Base-by-base conservation (phyloP, 1,140 invertebrate species). In the Gerris buenoi region DNA sequence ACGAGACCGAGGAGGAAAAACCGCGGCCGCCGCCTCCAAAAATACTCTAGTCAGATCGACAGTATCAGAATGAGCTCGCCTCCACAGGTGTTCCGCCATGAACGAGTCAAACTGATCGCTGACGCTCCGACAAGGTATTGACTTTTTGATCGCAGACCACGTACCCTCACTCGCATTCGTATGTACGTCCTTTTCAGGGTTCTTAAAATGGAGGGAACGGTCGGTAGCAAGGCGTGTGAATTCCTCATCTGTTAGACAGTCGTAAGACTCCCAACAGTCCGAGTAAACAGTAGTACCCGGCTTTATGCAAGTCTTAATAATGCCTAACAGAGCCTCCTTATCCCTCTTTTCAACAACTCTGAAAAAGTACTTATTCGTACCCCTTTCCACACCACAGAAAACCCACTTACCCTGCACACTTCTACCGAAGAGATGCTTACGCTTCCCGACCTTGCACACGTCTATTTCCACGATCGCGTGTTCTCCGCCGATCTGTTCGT, bases 141-240 rank as follows among this genome's bases (percentile, higher is more conserved):
- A 10, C 23, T 23, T 61, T 61, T 61, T 61, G 10, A 61, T 61
- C 60, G 23, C 60, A n/a, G 60, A n/a, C 60, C 60, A 61, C 10
- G 60, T 23, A n/a, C 60, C 23, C 23, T 61, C 23, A 61, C 10
- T 61, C 60, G 60, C 60, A 61, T 61, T 25, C 15, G 60, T 61
- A 61, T 61, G 15, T 10, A 61, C 60, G 23, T 23, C 60, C 10
- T 15, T 61, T 23, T 61, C 60, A 15, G 60, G 60, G 25, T 61
- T 61, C 23, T 61, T 23, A 23, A 61, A 61, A 61, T 61, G 60
- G 25, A 61, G 60, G 23, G 60, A 61, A 61, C 23, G 60, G 23
- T 61, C 23, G 10, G 23, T 25, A 10, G 60, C 23, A 23, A 61
- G 10, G 60, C 23, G 10, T 5, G 25, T 25, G 60, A 61, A 61